Base-by-base conservation (phyloP, 2,797 vertebrate genomes). In the Scarus forsteni region DNA sequence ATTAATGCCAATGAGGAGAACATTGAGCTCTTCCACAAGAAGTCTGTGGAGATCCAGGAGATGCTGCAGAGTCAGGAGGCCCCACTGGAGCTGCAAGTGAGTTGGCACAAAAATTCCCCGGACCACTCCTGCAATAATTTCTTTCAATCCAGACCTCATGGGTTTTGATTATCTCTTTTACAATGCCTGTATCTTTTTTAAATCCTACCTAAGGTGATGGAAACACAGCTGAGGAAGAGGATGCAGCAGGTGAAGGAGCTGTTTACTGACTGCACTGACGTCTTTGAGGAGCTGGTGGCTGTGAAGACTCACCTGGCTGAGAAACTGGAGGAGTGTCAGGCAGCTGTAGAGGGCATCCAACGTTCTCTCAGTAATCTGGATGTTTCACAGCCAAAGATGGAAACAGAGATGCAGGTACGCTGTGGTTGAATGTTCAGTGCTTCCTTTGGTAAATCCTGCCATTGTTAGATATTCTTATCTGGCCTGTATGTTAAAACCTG, bases 61-160 rank as follows among this genome's bases (percentile, higher is more conserved):
- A 94, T 98, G 78, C 93, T 99, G 67, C 95, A 96, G 70, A 94
- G 92, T 85, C 93, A 89, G 72, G 98, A 99, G 73, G 81, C 95
- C 50, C 97, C 96, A 0, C 83, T 98, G 73, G 98, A 99, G 81
- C 90, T 99, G 0, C 98, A 99, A 96, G 98, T 99, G 81, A 70
- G 51, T 54, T 0, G 0, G 48, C 34, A n/a, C 34, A 34, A 15
- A 9, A 13, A 9, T 1, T 3, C 0, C 12, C 46, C 10, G 50
- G 7, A 49, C n/a, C 3, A 35, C 14, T 45, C 15, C 54, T 18
- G 3, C 34, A 19, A 0, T 64, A 8, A 10, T 39, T 39, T 39
- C 2, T 39, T 39, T 39, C 7, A 39, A 39, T 39, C 38, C 38
- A 39, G 1, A 39, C 38, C 7, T 7, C 1, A 10, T 39, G 7